A percentile compares a stretch with the other conserved stretches of the same genome.
These are phyloP conservation scores for Pheosia gnoma DNA, from an alignment of 2,888 invertebrate species.

Conservation along the genomic window DNA sequence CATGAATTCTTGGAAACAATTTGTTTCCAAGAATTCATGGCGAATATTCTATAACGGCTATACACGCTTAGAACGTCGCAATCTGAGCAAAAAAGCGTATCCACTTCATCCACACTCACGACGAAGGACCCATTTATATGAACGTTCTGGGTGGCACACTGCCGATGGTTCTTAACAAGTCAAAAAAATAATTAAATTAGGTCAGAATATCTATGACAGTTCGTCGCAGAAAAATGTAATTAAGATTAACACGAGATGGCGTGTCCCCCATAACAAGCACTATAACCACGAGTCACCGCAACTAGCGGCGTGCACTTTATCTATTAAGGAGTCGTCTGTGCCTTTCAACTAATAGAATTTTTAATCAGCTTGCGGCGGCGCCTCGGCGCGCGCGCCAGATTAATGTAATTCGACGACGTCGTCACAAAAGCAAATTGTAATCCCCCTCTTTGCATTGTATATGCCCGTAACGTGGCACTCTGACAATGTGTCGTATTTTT, in stretches of 20 bases:
- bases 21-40: too few relatives aligned
- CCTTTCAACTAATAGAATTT: constrained; percentile 83
- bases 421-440: constrained; percentile 84
- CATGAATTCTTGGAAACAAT: too few relatives aligned
- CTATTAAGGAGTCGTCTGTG: constrained; percentile 77
- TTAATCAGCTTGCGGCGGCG: constrained; percentile 79
- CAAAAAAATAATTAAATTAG: too few relatives aligned
- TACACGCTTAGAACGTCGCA: too few relatives aligned
- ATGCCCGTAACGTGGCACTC: constrained; percentile 69
- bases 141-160: too few relatives aligned
- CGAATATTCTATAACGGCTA: too few relatives aligned
- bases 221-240: constrained; percentile 16
- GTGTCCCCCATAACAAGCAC: constrained; percentile 30
- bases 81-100: too few relatives aligned
- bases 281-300: constrained; percentile 49
- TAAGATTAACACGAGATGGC: constrained; percentile 33
- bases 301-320: constrained; percentile 69
- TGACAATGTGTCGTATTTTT: constrained; percentile 69
- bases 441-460: constrained; percentile 77
- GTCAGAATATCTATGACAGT: too few relatives aligned
- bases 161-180: too few relatives aligned
- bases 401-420: constrained; percentile 82
- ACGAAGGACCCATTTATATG: too few relatives aligned
- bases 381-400: constrained; percentile 72
- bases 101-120: too few relatives aligned